Percentiles rank a stretch among this genome's conserved stretches.
phyloP scores from a whole-genome alignment of 1,140 invertebrate genomes.

The Eupristina koningsbergeri region DNA sequence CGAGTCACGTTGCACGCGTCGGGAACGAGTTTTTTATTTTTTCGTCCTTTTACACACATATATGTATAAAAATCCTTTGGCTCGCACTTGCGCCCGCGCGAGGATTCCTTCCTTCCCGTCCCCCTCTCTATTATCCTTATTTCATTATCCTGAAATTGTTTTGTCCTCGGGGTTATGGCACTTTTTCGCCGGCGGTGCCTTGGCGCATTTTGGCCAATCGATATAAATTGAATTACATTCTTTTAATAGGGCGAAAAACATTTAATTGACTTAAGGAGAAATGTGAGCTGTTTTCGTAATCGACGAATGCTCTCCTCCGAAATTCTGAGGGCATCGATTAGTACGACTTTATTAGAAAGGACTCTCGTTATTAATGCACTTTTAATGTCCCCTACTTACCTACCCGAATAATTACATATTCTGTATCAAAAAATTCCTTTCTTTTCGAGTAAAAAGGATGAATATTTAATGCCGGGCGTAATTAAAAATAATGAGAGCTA shows the following conservation, averaged over 20 bases:
- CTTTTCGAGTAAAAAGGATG: too few relatives aligned
- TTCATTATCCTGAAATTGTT: slow-evolving; percentile 35
- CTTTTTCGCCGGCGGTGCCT: slow-evolving; percentile 15
- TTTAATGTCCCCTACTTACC: too few relatives aligned
- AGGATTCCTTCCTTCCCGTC: slow-evolving; percentile 18
- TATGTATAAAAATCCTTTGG: slow-evolving; percentile 27
- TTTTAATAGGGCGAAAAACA: slow-evolving; percentile 16
- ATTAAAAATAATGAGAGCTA: too few relatives aligned
- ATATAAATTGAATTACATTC: slow-evolving; percentile 40
- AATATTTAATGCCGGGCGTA: too few relatives aligned
- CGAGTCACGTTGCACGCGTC: slow-evolving; percentile 61
- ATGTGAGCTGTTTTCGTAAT: slow-evolving; percentile 24
- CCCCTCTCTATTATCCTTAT: not conserved
- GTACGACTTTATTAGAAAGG: slow-evolving; percentile 10
- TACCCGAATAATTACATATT: too few relatives aligned
- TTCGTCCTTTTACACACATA: too few relatives aligned
- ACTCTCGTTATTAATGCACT: too few relatives aligned
- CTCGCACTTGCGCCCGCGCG: slow-evolving; percentile 8
- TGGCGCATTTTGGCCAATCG: not conserved
- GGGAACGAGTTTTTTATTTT: slow-evolving; percentile 60
- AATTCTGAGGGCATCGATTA: not conserved
- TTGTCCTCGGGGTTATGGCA: slow-evolving; percentile 25
- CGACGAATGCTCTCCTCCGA: not conserved
- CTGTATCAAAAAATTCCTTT: too few relatives aligned
- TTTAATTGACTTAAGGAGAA: slow-evolving; percentile 30